Evolutionary conservation across 2,888 invertebrate genomes (phyloP).

Genomic region (Leucophenga montana): DNA sequence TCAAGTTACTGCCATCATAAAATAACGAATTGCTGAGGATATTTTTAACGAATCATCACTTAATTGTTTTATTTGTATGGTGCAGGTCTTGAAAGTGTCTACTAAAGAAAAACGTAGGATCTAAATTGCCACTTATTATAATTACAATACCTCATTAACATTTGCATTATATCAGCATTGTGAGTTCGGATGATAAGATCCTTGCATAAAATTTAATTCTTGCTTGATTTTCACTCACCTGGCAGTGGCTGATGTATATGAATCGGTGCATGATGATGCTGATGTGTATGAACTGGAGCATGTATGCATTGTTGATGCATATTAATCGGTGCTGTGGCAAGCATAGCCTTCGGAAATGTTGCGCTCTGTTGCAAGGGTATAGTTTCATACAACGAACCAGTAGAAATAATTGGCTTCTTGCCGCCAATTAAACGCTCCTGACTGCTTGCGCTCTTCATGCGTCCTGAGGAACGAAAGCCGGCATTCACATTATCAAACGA

Average conservation of each 20-base stretch:
- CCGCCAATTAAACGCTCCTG: constrained; percentile 85
- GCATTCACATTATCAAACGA: constrained; percentile 83
- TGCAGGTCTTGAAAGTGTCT: no score
- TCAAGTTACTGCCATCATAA: no score
- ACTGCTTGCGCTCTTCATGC: constrained; percentile 74
- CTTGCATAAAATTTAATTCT: no score
- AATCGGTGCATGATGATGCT: constrained; percentile 66
- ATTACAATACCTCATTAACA: no score
- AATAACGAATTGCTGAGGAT: no score
- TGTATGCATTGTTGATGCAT: constrained; percentile 43
- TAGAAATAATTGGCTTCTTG: constrained; percentile 75
- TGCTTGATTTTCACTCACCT: constrained; percentile 39
- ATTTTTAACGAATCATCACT: no score
- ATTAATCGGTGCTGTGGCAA: constrained; percentile 47
- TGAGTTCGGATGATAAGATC: no score
- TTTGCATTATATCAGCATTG: no score
- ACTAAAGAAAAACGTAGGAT: no score
- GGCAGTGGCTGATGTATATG: constrained; percentile 61
- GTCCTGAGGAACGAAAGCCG: constrained; percentile 72
- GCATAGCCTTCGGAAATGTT: constrained; percentile 51
- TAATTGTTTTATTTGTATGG: no score
- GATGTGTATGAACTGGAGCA: constrained; percentile 53
- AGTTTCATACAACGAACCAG: constrained; percentile 65
- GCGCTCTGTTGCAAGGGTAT: constrained; percentile 48
- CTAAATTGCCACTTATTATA: no score